Evolutionary conservation across 2,888 invertebrate species (phyloP), one percentile per base, ranked within the genome.

Genomic region (Orthonychiurus folsomi): DNA sequence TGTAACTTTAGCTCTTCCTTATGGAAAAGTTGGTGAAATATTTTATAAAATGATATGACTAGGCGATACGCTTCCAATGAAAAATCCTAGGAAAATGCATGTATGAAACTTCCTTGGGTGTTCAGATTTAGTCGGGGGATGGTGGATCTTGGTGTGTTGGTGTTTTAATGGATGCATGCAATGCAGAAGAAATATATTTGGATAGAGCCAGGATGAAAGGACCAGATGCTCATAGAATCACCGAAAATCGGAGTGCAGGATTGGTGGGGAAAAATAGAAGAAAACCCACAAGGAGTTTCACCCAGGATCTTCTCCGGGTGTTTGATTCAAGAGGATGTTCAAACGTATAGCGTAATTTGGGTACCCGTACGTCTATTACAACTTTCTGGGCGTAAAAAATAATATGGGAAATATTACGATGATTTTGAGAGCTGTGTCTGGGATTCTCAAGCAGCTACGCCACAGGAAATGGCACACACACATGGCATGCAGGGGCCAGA

Each of bases 181-280:
- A 37, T 37, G 37, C 37, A 37, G 37, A 37, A 37, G 37, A 37
- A 37, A 9, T 37, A 37, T 37, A 37, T 37, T 37, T 20, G 52
- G 23, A 15, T 47, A 60, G 54, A 64, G 55, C 37, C 15, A 9
- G 5, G 15, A 37, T 5, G 53, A 55, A 60, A 63, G 60, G 37
- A 56, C 62, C 69, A 69, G 69, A 68, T 69, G 69, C 65, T 65
- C 63, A 63, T 58, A 59, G 63, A 66, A 63, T 68, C 65, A 64
- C 63, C 61, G 65, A 66, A 67, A 69, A 65, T 61, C 55, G 55
- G 64, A 58, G 59, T 58, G 60, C 52, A 58, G 59, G 63, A 67
- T 63, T 65, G 65, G 64, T 59, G 28, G 62, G 50, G 61, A 61
- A 37, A 37, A 37, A 37, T 37, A 37, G 37, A 37, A 37, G 37